Evolutionary conservation across 2,797 vertebrate genomes (phyloP).

Genomic region (Clarias fuscus): DNA sequence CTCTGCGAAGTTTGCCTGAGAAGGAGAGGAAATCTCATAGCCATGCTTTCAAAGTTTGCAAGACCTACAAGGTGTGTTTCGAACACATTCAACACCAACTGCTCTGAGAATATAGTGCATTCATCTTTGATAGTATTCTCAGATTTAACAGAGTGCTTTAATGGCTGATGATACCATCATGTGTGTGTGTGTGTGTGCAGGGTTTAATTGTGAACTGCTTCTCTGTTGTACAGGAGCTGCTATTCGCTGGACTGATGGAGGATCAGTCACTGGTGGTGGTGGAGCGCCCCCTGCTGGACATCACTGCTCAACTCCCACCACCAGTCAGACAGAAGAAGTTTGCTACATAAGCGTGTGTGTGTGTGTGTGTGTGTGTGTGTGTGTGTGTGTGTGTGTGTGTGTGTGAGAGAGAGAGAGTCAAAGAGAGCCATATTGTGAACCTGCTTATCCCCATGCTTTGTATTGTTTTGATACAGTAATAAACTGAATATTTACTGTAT

Average conservation of each 20-base stretch:
- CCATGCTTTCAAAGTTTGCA: slow-evolving; percentile 93
- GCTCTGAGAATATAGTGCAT: background rate
- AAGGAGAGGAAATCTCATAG: slow-evolving; percentile 67
- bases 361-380: slow-evolving; percentile 30
- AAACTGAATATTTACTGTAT: slow-evolving; percentile 59
- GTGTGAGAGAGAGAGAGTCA: slow-evolving; percentile 8
- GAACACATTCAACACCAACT: background rate
- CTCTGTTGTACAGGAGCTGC: slow-evolving; percentile 74
- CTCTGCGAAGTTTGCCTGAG: slow-evolving; percentile 77
- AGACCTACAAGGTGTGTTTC: slow-evolving; percentile 83
- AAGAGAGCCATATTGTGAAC: background rate
- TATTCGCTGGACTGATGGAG: slow-evolving; percentile 81
- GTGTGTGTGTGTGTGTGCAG: background rate
- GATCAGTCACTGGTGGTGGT: slow-evolving; percentile 87
- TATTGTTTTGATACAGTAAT: slow-evolving; percentile 54
- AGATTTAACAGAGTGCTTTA: background rate
- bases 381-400: slow-evolving; percentile 3
- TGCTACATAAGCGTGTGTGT: slow-evolving; percentile 77
- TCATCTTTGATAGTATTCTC: background rate
- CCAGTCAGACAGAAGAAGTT: slow-evolving; percentile 93
- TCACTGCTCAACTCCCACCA: slow-evolving; percentile 83
- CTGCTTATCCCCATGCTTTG: slow-evolving; percentile 35
- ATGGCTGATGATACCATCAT: background rate
- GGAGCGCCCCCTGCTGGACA: slow-evolving; percentile 86
- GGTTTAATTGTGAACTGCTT: background rate